These are phyloP conservation scores for Cheirogaleus major DNA, from an alignment of 2,797 vertebrate genomes.

Conservation along the genomic window DNA sequence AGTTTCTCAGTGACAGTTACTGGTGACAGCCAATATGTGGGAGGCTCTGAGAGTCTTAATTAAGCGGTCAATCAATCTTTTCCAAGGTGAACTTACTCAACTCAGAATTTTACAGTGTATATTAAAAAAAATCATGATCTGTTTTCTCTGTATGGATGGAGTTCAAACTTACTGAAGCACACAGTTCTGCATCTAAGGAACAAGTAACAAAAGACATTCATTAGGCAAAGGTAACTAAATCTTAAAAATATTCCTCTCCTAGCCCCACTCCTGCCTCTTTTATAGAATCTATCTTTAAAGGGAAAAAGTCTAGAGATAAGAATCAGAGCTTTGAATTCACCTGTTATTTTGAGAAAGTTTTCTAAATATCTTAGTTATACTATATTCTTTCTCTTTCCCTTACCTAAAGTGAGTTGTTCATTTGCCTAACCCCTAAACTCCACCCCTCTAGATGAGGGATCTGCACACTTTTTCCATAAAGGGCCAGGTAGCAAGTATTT, in stretches of 20 bases:
- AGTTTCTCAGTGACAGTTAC: background rate
- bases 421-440: background rate
- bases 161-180: background rate
- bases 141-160: background rate
- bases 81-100: background rate
- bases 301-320: background rate
- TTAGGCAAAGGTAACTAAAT: background rate
- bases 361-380: background rate
- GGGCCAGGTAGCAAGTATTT: background rate
- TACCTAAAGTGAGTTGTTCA: background rate
- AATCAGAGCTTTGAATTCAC: background rate
- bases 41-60: constrained; percentile 36
- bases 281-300: background rate
- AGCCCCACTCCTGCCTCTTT: background rate
- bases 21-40: background rate
- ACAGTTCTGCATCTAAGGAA: constrained; percentile 10
- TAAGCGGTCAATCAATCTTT: constrained; percentile 37
- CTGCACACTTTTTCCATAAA: background rate
- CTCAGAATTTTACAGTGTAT: background rate
- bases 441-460: background rate
- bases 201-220: constrained; percentile 14
- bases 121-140: constrained; percentile 32
- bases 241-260: background rate
- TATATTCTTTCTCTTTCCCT: background rate
- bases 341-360: background rate